These are phyloP conservation scores for Squalus acanthias DNA, from an alignment of 2,797 vertebrate species.

Conservation along the genomic window DNA sequence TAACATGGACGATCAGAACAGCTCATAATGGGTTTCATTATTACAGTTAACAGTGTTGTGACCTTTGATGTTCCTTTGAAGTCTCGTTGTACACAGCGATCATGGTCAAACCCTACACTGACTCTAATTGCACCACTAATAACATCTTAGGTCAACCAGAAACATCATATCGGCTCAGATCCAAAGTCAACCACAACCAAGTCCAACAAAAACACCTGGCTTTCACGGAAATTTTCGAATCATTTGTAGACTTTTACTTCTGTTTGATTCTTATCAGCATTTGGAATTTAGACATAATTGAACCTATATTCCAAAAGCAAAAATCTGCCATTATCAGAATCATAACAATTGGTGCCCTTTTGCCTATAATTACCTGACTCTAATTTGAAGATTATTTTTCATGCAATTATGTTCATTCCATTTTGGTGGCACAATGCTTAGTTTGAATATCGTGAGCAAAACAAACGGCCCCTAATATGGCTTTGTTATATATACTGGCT, in stretches of 20 bases:
- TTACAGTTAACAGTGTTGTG: neutral
- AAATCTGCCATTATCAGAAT: slow-evolving; percentile 22
- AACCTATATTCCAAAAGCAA: neutral
- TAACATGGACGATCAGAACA: neutral
- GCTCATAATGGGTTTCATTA: slow-evolving; percentile 28
- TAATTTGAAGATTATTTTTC: slow-evolving; percentile 13
- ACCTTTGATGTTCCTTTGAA: slow-evolving; percentile 37
- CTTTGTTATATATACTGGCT: neutral
- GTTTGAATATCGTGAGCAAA: neutral
- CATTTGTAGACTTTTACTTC: slow-evolving; percentile 24
- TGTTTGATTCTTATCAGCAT: slow-evolving; percentile 25
- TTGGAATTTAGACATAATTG: slow-evolving; percentile 14
- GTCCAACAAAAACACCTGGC: slow-evolving; percentile 39
- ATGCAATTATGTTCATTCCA: neutral
- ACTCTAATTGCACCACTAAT: neutral
- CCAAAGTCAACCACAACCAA: slow-evolving; percentile 41
- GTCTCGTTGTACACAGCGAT: neutral
- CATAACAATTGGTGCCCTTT: neutral
- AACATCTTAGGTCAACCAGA: slow-evolving; percentile 56
- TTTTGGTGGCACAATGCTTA: neutral
- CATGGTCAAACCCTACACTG: neutral
- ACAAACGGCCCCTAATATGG: neutral
- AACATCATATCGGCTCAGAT: slow-evolving; percentile 53
- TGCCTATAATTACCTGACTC: slow-evolving; percentile 22
- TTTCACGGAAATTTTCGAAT: neutral